Evolutionary conservation across 2,113 vertebrate species (phyloP).

Genomic region (Parotia lawesii): DNA sequence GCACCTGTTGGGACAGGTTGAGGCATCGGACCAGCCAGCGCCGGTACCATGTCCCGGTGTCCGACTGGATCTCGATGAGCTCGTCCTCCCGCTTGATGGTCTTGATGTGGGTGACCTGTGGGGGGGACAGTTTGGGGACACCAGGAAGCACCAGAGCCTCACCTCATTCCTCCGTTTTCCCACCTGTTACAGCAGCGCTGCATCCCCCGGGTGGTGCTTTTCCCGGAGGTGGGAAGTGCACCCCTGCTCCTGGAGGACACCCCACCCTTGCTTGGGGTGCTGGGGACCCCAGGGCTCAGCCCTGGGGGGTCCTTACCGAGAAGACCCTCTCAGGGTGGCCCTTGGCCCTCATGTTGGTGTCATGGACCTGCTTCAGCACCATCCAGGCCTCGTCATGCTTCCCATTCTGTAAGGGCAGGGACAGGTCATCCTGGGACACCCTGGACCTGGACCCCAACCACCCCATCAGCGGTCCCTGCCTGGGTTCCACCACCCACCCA

Average conservation of each 20-base stretch:
- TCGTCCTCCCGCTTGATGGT: slow-evolving; percentile 93
- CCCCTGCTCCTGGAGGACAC: neutral
- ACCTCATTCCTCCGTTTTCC: neutral
- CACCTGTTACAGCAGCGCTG: neutral
- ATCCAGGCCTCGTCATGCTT: slow-evolving; percentile 98
- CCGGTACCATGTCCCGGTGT: slow-evolving; percentile 85
- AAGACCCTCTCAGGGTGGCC: slow-evolving; percentile 94
- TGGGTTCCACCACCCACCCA: neutral
- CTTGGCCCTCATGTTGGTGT: slow-evolving; percentile 98
- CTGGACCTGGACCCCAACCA: rapidly evolving
- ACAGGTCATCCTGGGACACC: neutral
- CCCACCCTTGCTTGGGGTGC: rapidly evolving
- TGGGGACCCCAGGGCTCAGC: neutral
- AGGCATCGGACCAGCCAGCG: slow-evolving; percentile 87
- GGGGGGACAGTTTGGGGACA: neutral
- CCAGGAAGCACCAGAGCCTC: rapidly evolving
- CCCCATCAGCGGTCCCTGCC: rapidly evolving
- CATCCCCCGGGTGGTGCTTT: rapidly evolving
- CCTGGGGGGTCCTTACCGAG: slow-evolving; percentile 76
- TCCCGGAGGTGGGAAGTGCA: neutral
- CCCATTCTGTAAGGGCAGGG: slow-evolving; percentile 80
- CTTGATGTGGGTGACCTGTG: slow-evolving; percentile 94
- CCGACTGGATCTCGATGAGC: slow-evolving; percentile 86
- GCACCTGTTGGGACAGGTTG: slow-evolving; percentile 88
- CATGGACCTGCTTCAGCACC: slow-evolving; percentile 97